A percentile compares a stretch with the other conserved stretches of the same genome.
Evolutionary conservation across 1,140 invertebrate species (phyloP).

Genomic region (Trigoniulus corallinus): DNA sequence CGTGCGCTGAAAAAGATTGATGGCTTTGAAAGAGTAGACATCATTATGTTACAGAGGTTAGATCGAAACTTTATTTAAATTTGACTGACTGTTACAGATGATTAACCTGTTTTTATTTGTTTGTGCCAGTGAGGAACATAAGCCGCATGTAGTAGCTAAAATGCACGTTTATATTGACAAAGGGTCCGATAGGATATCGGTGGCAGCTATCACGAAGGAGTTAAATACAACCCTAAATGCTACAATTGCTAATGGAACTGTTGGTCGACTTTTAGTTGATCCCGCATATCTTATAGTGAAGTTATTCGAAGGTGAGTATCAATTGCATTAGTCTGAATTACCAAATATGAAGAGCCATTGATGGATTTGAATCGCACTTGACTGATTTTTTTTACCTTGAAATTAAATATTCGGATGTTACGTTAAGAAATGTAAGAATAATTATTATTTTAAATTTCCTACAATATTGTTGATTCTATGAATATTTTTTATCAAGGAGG

Average conservation of each 20-base stretch:
- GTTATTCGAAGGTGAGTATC: neutral
- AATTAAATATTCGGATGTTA: too few relatives aligned
- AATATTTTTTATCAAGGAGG: too few relatives aligned
- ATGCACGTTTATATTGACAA: slow-evolving; percentile 49
- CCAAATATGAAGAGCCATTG: too few relatives aligned
- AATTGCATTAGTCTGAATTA: too few relatives aligned
- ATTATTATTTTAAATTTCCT: too few relatives aligned
- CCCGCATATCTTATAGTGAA: slow-evolving; percentile 20
- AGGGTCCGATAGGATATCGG: slow-evolving; percentile 35
- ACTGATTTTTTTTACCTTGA: too few relatives aligned
- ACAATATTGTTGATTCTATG: too few relatives aligned
- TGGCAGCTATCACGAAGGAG: slow-evolving; percentile 16
- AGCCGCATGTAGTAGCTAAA: slow-evolving; percentile 35
- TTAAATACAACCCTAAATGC: slow-evolving; percentile 40
- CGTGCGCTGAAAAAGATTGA: slow-evolving; percentile 41
- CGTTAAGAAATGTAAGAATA: too few relatives aligned
- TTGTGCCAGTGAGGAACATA: slow-evolving; percentile 4
- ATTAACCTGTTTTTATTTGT: slow-evolving; percentile 9
- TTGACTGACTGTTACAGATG: neutral
- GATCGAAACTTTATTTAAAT: slow-evolving; percentile 17
- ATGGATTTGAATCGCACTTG: too few relatives aligned
- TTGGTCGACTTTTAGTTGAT: slow-evolving; percentile 60
- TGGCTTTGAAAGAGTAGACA: slow-evolving; percentile 49
- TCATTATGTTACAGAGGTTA: slow-evolving; percentile 55
- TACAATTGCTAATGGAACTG: slow-evolving; percentile 45